Conservation (phyloP, 1,140 invertebrate species). For the Lepidurus packardi region DNA sequence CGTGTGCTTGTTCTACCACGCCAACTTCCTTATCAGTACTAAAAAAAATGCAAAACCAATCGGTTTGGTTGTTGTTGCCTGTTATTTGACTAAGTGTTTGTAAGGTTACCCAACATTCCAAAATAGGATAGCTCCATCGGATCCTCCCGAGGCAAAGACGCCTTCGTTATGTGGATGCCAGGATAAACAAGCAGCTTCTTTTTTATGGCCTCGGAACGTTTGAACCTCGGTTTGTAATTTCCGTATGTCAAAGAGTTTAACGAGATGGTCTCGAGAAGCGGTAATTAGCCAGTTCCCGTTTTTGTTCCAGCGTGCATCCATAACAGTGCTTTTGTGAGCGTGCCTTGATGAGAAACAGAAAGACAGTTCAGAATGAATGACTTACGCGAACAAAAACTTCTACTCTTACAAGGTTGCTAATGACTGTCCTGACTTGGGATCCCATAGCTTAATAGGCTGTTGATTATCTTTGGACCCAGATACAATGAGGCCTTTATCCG, state of each 20-base stretch:
- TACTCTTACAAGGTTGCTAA: slow-evolving; percentile 65
- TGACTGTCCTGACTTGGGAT: slow-evolving; percentile 88
- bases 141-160: slow-evolving; percentile 92
- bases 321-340: slow-evolving; percentile 98
- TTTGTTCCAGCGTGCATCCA: slow-evolving; percentile 98
- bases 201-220: slow-evolving; percentile 96
- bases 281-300: slow-evolving; percentile 99
- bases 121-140: slow-evolving; percentile 94
- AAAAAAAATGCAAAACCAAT: slow-evolving; percentile 37
- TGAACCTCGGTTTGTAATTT: slow-evolving; percentile 90
- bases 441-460: slow-evolving; percentile 99
- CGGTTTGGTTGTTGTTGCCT: background rate
- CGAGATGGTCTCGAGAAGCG: slow-evolving; percentile 91
- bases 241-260: slow-evolving; percentile 97
- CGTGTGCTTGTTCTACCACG: slow-evolving; percentile 94
- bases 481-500: slow-evolving; percentile 90
- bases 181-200: slow-evolving; percentile 92
- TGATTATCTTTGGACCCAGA: slow-evolving; percentile 99
- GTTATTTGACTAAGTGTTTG: too few relatives aligned
- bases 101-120: slow-evolving; percentile 87
- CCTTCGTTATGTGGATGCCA: slow-evolving; percentile 98
- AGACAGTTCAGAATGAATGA: background rate
- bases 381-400: background rate
- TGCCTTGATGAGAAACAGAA: slow-evolving; percentile 58
- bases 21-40: slow-evolving; percentile 97